Percentiles rank a stretch among this genome's conserved stretches.
Conservation (phyloP, 2,797 vertebrate species). For the Eulemur mongoz region DNA sequence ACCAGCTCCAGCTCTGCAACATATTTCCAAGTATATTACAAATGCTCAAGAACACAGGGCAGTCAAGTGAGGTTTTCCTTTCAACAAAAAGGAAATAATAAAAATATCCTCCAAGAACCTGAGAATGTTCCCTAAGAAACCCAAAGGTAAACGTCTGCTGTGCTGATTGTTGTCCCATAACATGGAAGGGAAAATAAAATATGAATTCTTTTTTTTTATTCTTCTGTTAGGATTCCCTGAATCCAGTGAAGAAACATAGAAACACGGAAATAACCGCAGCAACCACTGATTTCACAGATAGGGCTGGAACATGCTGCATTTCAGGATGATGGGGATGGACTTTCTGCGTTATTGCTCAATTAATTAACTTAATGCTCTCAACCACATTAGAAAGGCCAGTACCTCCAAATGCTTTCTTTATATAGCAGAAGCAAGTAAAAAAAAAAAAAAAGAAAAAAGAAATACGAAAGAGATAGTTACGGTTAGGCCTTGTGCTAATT, state of each 20-base stretch:
- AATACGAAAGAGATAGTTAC: background rate
- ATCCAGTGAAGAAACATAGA: background rate
- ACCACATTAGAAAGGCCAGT: background rate
- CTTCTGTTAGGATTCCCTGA: background rate
- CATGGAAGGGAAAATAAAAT: background rate
- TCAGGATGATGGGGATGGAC: background rate
- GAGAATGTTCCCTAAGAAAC: background rate
- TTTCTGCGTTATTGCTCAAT: background rate
- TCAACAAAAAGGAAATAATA: background rate
- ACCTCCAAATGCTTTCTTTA: background rate
- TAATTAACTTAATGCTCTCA: background rate
- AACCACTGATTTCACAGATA: background rate
- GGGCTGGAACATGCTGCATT: background rate
- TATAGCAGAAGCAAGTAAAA: slow-evolving; percentile 13
- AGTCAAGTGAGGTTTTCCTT: background rate
- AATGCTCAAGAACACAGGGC: background rate
- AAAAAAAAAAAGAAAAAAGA: background rate
- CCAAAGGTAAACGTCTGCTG: background rate
- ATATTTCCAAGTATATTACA: background rate
- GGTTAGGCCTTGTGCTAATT: background rate
- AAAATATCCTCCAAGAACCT: background rate
- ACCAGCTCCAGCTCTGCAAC: background rate
- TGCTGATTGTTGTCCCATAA: background rate
- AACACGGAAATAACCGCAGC: background rate
- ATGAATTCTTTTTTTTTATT: background rate